These are phyloP conservation scores for Phoenicopterus ruber DNA, from an alignment of 2,113 vertebrate species.

Conservation along the genomic window DNA sequence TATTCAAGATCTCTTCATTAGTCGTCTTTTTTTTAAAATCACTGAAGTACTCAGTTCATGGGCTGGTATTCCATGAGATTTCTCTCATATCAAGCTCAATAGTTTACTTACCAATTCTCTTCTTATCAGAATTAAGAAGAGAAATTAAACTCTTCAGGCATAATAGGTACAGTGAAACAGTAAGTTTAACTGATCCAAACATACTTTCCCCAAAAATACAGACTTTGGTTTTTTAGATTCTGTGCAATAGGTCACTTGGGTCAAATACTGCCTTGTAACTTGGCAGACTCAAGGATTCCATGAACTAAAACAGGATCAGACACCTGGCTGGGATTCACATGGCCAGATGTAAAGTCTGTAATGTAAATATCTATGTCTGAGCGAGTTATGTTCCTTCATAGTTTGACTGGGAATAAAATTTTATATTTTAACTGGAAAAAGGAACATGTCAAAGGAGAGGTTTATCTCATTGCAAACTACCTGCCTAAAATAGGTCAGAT, in stretches of 20 bases:
- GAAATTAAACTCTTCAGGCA: background rate
- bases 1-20: background rate
- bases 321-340: background rate
- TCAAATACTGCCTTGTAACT: background rate
- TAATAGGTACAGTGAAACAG: background rate
- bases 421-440: background rate
- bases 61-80: background rate
- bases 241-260: background rate
- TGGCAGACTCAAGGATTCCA: background rate
- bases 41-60: accelerated
- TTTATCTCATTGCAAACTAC: background rate
- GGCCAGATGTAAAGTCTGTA: background rate
- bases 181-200: background rate
- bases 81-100: background rate
- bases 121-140: background rate
- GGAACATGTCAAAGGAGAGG: background rate
- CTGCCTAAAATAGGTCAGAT: background rate
- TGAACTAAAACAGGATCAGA: background rate
- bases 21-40: background rate
- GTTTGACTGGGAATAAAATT: background rate
- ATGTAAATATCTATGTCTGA: background rate
- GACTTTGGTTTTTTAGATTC: background rate
- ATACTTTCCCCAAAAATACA: background rate
- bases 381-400: background rate
- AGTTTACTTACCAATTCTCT: background rate